These are phyloP conservation scores for Dastarcus helophoroides DNA, from an alignment of 2,888 invertebrate species.

Conservation along the genomic window DNA sequence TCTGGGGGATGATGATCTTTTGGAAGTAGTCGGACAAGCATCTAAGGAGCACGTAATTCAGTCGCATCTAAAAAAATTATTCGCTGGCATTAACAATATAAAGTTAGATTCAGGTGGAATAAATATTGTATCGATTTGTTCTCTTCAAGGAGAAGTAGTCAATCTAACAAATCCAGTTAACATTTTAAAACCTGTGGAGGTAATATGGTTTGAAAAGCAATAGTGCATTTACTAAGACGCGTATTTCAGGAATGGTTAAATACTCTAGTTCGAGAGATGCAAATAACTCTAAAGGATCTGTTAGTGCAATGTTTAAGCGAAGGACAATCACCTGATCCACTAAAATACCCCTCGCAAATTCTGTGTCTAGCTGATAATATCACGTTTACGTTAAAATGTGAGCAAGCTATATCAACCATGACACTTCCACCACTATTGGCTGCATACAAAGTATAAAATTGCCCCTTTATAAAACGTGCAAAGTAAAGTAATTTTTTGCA, in stretches of 20 bases:
- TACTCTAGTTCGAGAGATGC: conserved; percentile 74
- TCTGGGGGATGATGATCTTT: conserved; percentile 91
- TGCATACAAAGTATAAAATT: conserved; percentile 36
- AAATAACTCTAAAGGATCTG: conserved; percentile 57
- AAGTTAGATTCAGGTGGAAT: conserved; percentile 45
- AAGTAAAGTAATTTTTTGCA: conserved; percentile 20
- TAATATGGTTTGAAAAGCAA: conserved; percentile 32
- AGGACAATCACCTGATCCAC: conserved; percentile 46
- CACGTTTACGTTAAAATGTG: conserved; percentile 72
- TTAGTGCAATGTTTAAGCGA: conserved; percentile 46
- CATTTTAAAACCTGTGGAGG: conserved; percentile 69
- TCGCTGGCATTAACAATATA: conserved; percentile 78
- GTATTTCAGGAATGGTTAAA: conserved; percentile 60
- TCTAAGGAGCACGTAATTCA: conserved; percentile 84
- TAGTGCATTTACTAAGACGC: conserved; percentile 1
- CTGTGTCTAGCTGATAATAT: conserved; percentile 77
- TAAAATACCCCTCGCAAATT: conserved; percentile 63
- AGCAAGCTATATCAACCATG: conserved; percentile 63
- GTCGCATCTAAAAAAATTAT: conserved; percentile 89
- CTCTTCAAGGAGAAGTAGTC: conserved; percentile 64
- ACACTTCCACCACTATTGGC: conserved; percentile 43
- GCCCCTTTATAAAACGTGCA: conserved; percentile 3
- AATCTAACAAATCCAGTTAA: conserved; percentile 54
- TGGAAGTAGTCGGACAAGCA: conserved; percentile 91
- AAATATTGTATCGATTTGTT: conserved; percentile 53